These are phyloP conservation scores for Pitangus sulphuratus DNA, from an alignment of 2,797 vertebrate genomes.

Conservation along the genomic window DNA sequence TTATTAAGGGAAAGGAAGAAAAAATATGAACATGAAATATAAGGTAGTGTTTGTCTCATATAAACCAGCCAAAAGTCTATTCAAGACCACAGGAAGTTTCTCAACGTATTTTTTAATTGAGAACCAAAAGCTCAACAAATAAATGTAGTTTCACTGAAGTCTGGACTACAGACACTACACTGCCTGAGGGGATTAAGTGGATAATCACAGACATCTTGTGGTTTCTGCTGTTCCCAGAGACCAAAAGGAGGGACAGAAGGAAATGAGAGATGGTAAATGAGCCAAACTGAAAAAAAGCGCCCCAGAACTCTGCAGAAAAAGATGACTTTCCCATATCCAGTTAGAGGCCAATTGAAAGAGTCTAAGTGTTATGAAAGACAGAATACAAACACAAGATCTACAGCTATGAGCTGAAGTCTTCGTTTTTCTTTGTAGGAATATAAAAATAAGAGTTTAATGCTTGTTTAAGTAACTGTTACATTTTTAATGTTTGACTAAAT, in stretches of 20 bases:
- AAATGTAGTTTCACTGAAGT: conserved; percentile 30
- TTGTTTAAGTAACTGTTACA: background rate
- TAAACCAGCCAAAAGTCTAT: background rate
- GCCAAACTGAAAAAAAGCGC: background rate
- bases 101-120: background rate
- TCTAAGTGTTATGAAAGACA: background rate
- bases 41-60: background rate
- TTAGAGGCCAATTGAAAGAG: background rate
- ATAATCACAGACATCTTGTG: conserved; percentile 49
- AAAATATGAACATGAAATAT: background rate
- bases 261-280: background rate
- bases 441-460: background rate
- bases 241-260: conserved; percentile 2
- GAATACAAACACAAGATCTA: background rate
- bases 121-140: conserved; percentile 30
- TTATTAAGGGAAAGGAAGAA: background rate
- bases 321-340: background rate
- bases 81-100: background rate
- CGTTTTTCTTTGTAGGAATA: background rate
- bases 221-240: conserved; percentile 47
- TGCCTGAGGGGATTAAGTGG: conserved; percentile 25
- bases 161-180: conserved; percentile 18
- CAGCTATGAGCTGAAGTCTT: background rate
- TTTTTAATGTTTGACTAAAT: background rate
- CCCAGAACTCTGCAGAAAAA: background rate